Conservation (phyloP, 1,140 invertebrate genomes). For the Microplitis mediator region DNA sequence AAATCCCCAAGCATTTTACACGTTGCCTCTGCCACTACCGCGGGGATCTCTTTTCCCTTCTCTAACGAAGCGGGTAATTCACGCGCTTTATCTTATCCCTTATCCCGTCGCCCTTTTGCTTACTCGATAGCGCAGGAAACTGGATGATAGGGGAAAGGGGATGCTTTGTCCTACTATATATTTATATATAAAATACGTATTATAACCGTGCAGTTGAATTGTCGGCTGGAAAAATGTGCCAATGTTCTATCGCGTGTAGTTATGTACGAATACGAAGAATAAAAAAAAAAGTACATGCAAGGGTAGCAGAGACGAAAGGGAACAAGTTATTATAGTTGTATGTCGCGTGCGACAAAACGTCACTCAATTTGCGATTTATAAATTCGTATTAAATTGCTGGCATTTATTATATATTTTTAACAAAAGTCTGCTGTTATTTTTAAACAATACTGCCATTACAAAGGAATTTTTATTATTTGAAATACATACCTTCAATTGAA, state of each 20-base stretch:
- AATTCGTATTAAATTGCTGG: background rate
- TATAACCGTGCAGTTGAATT: no score
- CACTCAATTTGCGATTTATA: background rate
- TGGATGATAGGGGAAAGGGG: background rate
- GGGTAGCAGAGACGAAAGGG: no score
- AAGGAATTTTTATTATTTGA: no score
- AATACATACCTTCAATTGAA: no score
- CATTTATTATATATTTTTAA: no score
- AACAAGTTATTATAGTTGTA: no score
- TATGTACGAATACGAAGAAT: no score
- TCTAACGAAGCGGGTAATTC: conserved; percentile 25
- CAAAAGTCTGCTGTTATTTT: no score
- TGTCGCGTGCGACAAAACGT: background rate
- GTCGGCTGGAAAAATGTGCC: background rate
- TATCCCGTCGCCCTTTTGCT: background rate
- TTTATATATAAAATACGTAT: background rate
- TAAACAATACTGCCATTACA: no score
- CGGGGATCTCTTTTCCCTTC: background rate
- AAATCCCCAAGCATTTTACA: conserved; percentile 7
- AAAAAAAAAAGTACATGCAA: no score
- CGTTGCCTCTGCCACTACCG: background rate
- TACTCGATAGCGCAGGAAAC: background rate
- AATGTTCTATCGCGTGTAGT: no score
- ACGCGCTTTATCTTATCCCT: conserved; percentile 2
- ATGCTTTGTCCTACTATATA: background rate